These are phyloP conservation scores for Proales similis DNA, from an alignment of 1,140 invertebrate genomes.

Conservation along the genomic window DNA sequence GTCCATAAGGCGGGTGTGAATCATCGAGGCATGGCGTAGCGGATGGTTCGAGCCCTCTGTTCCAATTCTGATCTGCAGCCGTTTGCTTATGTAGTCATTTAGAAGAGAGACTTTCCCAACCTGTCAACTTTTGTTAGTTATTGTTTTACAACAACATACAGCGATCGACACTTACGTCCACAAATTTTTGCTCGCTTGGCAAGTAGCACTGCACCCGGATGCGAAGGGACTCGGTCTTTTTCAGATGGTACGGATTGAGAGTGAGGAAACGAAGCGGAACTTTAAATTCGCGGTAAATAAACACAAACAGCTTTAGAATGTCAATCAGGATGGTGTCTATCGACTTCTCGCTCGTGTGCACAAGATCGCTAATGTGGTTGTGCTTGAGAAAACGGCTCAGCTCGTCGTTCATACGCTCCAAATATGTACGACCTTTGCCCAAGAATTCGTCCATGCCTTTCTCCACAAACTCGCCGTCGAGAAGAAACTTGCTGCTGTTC, in stretches of 20 bases:
- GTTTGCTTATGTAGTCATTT: slow-evolving; percentile 34
- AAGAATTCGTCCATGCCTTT: no score
- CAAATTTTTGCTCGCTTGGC: slow-evolving; percentile 37
- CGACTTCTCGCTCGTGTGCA: not conserved
- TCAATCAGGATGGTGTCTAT: slow-evolving; percentile 14
- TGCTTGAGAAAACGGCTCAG: not conserved
- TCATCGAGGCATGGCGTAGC: slow-evolving; percentile 12
- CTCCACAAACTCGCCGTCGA: slow-evolving; percentile 13
- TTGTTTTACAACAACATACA: no score
- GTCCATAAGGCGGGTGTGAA: slow-evolving; percentile 18
- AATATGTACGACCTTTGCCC: not conserved
- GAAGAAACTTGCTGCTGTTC: slow-evolving; percentile 12
- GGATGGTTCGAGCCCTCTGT: not conserved
- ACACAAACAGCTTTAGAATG: slow-evolving; percentile 17
- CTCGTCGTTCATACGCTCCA: slow-evolving; percentile 4
- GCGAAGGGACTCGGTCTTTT: slow-evolving; percentile 2
- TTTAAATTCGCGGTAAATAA: slow-evolving; percentile 15
- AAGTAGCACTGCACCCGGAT: slow-evolving; percentile 31
- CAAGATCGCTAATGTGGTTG: not conserved
- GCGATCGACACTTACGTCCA: slow-evolving; percentile 11
- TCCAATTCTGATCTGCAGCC: slow-evolving; percentile 26
- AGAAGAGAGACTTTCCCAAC: slow-evolving; percentile 35
- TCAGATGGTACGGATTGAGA: slow-evolving; percentile 21
- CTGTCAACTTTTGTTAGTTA: no score
- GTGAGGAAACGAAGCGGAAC: slow-evolving; percentile 19